A percentile compares a stretch with the other conserved stretches of the same genome.
These are phyloP conservation scores for Pycnonotus jocosus DNA, from an alignment of 2,113 vertebrate species.

Conservation along the genomic window DNA sequence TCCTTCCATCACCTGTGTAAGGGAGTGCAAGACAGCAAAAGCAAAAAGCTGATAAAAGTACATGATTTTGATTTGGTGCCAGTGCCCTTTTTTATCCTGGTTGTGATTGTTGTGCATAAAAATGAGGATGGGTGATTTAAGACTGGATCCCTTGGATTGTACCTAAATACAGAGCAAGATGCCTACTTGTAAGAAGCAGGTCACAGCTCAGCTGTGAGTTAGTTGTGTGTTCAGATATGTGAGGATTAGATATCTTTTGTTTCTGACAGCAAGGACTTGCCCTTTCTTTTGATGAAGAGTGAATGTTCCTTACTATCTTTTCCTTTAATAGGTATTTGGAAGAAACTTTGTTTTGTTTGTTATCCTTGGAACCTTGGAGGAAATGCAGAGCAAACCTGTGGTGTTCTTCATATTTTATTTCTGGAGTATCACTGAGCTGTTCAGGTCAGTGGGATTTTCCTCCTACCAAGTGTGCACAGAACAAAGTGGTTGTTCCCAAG, in stretches of 20 bases:
- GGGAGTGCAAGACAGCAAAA: not conserved
- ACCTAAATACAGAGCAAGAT: not conserved
- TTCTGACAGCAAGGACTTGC: not conserved
- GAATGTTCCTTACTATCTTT: not conserved
- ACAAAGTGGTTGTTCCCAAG: not conserved
- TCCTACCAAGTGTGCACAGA: not conserved
- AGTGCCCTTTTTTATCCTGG: not conserved
- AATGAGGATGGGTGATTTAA: not conserved
- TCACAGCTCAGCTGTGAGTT: not conserved
- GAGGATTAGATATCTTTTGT: not conserved
- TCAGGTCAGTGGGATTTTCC: constrained; percentile 76
- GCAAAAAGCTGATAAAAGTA: not conserved
- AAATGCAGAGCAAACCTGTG: constrained; percentile 89
- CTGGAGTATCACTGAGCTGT: constrained; percentile 87
- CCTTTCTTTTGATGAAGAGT: not conserved
- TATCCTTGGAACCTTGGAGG: constrained; percentile 84
- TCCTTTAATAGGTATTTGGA: constrained; percentile 77
- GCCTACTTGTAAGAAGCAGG: not conserved
- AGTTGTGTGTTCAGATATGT: not conserved
- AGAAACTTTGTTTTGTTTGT: constrained; percentile 92
- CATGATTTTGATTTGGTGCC: not conserved
- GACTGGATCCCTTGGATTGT: not conserved
- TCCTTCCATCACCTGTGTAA: not conserved
- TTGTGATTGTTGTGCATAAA: not conserved
- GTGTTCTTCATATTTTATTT: constrained; percentile 94